A percentile compares a stretch with the other conserved stretches of the same genome.
Evolutionary conservation across 2,797 vertebrate genomes (phyloP).

Genomic region (Platalea minor): DNA sequence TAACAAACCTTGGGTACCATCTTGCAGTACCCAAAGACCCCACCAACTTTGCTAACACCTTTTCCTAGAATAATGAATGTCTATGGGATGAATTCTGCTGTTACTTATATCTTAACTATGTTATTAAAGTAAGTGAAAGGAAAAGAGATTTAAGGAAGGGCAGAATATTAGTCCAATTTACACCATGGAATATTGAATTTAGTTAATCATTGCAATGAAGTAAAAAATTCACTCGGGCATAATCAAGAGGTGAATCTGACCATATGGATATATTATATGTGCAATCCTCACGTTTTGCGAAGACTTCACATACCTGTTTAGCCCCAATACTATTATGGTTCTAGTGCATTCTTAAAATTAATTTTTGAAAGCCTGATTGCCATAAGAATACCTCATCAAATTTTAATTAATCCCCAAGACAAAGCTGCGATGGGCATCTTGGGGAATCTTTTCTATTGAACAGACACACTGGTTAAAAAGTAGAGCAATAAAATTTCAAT

Average conservation of each 20-base stretch:
- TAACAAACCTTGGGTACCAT: not conserved
- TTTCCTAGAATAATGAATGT: fast-evolving
- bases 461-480: not conserved
- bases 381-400: not conserved
- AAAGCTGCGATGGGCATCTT: not conserved
- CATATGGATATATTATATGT: not conserved
- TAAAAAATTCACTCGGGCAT: not conserved
- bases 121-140: not conserved
- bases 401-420: conserved; percentile 35
- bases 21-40: not conserved
- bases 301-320: not conserved
- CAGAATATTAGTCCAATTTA: not conserved
- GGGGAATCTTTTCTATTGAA: not conserved
- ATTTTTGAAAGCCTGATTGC: not conserved
- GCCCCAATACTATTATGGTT: not conserved
- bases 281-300: not conserved
- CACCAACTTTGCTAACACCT: not conserved
- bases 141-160: not conserved
- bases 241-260: not conserved
- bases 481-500: not conserved
- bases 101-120: not conserved
- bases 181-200: not conserved
- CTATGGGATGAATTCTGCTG: not conserved
- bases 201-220: not conserved
- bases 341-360: not conserved